Evolutionary conservation across 2,888 invertebrate genomes (phyloP).

Genomic region (Corbicula japonica): DNA sequence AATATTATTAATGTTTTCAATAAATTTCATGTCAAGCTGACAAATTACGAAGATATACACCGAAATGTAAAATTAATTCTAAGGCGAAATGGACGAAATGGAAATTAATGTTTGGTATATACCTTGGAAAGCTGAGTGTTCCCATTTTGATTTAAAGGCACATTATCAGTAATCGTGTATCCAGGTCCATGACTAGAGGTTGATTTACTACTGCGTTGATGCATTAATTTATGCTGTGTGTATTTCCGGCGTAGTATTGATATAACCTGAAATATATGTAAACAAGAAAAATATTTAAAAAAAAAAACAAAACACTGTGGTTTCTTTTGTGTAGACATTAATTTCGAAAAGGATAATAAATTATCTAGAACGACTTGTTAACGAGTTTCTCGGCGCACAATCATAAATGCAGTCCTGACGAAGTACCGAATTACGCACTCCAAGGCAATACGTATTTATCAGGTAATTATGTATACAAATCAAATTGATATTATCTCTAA

Average conservation of each 20-base stretch:
- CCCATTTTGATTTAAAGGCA: slow-evolving; percentile 29
- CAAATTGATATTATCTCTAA: too few species aligned
- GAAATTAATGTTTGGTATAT: too few species aligned
- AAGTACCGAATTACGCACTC: too few species aligned
- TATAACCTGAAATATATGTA: slow-evolving; percentile 43
- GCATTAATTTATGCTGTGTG: slow-evolving; percentile 53
- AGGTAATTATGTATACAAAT: too few species aligned
- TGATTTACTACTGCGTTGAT: slow-evolving; percentile 50
- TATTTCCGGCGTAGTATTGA: slow-evolving; percentile 54
- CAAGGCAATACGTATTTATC: too few species aligned
- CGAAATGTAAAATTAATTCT: too few species aligned
- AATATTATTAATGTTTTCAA: too few species aligned
- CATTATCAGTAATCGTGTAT: slow-evolving; percentile 46
- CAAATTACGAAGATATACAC: too few species aligned
- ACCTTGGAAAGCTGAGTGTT: too few species aligned
- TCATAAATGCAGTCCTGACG: not conserved
- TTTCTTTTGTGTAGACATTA: not conserved
- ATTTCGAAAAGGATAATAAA: not conserved
- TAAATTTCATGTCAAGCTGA: too few species aligned
- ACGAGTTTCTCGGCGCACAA: not conserved
- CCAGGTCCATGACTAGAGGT: slow-evolving; percentile 37
- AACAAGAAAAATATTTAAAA: not conserved
- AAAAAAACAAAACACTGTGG: too few species aligned
- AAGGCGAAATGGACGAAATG: too few species aligned
- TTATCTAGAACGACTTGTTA: not conserved